Evolutionary conservation across 1,140 invertebrate genomes (phyloP).

Genomic region (Pseudachorutes palmiensis): DNA sequence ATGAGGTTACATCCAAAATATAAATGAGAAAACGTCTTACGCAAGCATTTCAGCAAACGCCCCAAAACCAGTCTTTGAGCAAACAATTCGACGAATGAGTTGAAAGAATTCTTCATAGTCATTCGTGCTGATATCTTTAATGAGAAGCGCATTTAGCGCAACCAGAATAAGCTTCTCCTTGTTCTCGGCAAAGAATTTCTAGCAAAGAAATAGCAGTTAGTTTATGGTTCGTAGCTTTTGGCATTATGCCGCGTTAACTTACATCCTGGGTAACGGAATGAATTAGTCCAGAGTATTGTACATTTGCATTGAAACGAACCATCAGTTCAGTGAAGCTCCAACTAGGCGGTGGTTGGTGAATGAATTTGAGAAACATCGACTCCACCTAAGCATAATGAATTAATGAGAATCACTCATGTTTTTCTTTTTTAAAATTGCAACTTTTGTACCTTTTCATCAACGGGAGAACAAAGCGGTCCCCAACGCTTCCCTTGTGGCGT

Average conservation of each 20-base stretch:
- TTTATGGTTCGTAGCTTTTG: not conserved
- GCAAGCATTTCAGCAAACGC: constrained; percentile 84
- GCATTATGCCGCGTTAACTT: constrained; percentile 44
- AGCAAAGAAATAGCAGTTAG: constrained; percentile 41
- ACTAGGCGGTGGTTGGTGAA: constrained; percentile 60
- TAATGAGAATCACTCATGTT: constrained; percentile 7
- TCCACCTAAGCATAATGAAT: constrained; percentile 54
- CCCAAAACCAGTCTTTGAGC: constrained; percentile 94
- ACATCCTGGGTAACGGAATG: constrained; percentile 95
- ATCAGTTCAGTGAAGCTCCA: constrained; percentile 54
- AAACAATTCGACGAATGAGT: constrained; percentile 80
- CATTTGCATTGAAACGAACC: constrained; percentile 90
- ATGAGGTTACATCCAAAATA: not conserved
- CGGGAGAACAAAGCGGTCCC: constrained; percentile 73
- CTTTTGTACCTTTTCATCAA: constrained; percentile 74
- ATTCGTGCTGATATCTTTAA: constrained; percentile 58
- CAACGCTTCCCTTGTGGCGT: constrained; percentile 77
- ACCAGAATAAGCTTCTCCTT: constrained; percentile 90
- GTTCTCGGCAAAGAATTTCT: constrained; percentile 94
- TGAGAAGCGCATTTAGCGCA: constrained; percentile 66
- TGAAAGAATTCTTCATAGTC: constrained; percentile 82
- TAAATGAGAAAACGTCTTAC: constrained; percentile 46
- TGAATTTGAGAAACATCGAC: constrained; percentile 70
- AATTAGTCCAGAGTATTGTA: constrained; percentile 92
- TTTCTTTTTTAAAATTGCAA: not conserved